Evolutionary conservation across 2,888 invertebrate genomes (phyloP).

Genomic region (Baccha elongata): DNA sequence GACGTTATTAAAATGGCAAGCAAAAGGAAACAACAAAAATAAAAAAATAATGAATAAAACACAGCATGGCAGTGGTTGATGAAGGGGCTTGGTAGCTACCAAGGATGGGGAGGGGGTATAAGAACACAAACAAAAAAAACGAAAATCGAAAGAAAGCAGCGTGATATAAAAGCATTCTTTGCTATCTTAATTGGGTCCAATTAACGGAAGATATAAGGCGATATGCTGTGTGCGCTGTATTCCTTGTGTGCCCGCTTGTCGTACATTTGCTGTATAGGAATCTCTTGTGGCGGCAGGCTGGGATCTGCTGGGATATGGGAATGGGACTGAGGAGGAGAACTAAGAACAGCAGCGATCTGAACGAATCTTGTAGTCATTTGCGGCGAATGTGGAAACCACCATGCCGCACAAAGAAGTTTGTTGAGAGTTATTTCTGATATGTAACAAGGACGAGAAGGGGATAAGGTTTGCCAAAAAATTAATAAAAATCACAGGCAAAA

Average conservation of each 20-base stretch:
- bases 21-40: constrained; percentile 62
- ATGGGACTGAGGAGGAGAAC: constrained; percentile 10
- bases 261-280: constrained; percentile 22
- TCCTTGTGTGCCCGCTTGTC: constrained; percentile 56
- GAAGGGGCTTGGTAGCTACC: background rate
- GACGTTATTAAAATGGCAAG: constrained; percentile 74
- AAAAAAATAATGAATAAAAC: constrained; percentile 66
- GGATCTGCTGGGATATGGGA: background rate
- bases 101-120: background rate
- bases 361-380: constrained; percentile 49
- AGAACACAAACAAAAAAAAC: constrained; percentile 17
- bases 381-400: constrained; percentile 34
- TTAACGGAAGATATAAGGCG: constrained; percentile 75
- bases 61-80: constrained; percentile 18
- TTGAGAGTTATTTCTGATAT: constrained; percentile 2
- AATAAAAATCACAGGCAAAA: constrained; percentile 40
- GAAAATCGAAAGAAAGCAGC: constrained; percentile 65
- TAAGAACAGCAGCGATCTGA: constrained; percentile 18
- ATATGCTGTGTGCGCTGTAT: constrained; percentile 64
- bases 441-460: background rate
- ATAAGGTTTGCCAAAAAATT: constrained; percentile 59
- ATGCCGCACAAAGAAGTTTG: constrained; percentile 26
- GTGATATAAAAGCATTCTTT: constrained; percentile 74
- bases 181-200: constrained; percentile 75
- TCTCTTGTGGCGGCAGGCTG: constrained; percentile 4